Conservation (phyloP, 2,888 invertebrate species). For the Deilephila porcellus region DNA sequence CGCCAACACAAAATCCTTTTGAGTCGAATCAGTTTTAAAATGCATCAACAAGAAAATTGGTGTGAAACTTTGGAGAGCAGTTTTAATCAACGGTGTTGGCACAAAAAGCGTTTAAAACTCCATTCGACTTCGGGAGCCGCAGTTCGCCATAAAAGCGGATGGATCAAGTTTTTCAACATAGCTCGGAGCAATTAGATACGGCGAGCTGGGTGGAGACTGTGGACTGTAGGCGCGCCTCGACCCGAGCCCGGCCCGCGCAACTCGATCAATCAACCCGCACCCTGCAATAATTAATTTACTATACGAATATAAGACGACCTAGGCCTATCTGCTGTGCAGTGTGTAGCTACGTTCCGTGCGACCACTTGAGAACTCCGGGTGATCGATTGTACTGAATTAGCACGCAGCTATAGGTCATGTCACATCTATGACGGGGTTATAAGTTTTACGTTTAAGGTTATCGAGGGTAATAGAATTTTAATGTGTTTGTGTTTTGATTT, state of each 20-base stretch:
- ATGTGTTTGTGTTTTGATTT: not conserved
- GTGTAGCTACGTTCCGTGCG: constrained; percentile 35
- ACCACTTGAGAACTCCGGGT: constrained; percentile 35
- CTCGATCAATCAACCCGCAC: constrained; percentile 67
- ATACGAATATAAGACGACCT: constrained; percentile 43
- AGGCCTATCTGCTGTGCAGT: constrained; percentile 35
- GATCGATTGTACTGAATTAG: constrained; percentile 48
- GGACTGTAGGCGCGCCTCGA: constrained; percentile 53
- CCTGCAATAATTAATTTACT: constrained; percentile 67
- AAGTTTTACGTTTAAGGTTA: constrained; percentile 1
- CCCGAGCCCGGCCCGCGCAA: constrained; percentile 47
- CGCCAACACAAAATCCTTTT: constrained; percentile 32
- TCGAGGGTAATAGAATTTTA: not conserved
- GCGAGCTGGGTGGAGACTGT: constrained; percentile 53
- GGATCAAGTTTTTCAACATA: constrained; percentile 66
- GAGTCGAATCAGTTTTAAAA: constrained; percentile 27
- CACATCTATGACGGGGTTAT: constrained; percentile 40
- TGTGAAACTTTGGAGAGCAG: constrained; percentile 40
- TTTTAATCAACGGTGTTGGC: constrained; percentile 41
- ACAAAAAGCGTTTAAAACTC: constrained; percentile 50
- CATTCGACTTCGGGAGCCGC: constrained; percentile 38
- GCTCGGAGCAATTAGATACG: constrained; percentile 64
- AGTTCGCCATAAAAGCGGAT: constrained; percentile 50
- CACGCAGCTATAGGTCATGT: constrained; percentile 37
- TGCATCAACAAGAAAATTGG: constrained; percentile 34